Conservation (phyloP, 2,113 vertebrate genomes). For the Strix aluco region DNA sequence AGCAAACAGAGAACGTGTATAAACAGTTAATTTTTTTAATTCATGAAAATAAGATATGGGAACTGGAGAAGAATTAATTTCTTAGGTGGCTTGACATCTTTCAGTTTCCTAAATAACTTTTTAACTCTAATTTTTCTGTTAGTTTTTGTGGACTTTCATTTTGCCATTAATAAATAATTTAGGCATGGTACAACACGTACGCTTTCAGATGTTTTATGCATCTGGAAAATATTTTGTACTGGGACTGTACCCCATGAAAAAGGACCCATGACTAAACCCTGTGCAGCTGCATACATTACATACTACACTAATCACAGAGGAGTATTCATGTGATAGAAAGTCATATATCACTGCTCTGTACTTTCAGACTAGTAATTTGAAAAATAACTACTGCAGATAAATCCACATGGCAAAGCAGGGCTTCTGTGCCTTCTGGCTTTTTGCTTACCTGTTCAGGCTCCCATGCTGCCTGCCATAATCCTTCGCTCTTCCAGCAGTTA, state of each 20-base stretch:
- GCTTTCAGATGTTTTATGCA: background rate
- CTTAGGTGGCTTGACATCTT: background rate
- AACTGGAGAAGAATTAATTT: background rate
- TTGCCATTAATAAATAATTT: background rate
- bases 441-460: rapidly evolving
- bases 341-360: background rate
- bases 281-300: background rate
- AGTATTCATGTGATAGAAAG: background rate
- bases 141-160: background rate
- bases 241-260: background rate
- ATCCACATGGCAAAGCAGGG: background rate
- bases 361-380: background rate
- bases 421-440: background rate
- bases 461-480: rapidly evolving
- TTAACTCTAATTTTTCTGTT: background rate
- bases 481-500: background rate
- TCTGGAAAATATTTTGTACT: background rate
- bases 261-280: background rate
- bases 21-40: background rate
- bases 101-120: background rate
- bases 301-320: background rate
- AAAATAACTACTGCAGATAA: background rate
- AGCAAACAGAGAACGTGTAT: background rate
- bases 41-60: background rate
- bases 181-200: background rate